A percentile compares a stretch with the other conserved stretches of the same genome.
phyloP scores from a whole-genome alignment of 1,140 invertebrate species.

The Hirudo medicinalis region DNA sequence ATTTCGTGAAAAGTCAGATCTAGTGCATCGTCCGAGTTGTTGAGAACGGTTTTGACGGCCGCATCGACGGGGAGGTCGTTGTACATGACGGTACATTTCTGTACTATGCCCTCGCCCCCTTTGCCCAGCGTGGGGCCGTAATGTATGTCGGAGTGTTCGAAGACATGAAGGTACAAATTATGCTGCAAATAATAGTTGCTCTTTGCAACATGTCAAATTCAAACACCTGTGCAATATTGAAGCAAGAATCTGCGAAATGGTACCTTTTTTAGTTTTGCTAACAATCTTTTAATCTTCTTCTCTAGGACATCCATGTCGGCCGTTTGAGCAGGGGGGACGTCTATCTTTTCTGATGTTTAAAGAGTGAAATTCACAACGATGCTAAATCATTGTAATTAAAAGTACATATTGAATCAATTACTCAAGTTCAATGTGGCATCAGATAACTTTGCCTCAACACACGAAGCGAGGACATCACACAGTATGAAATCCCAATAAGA shows the following conservation, averaged over 20 bases:
- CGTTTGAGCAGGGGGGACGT: background rate
- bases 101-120: constrained; percentile 23
- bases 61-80: constrained; percentile 18
- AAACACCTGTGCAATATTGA: too few species aligned
- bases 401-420: too few species aligned
- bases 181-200: constrained; percentile 14
- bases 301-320: constrained; percentile 22
- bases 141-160: constrained; percentile 19
- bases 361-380: too few species aligned
- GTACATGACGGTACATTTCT: constrained; percentile 23
- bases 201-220: too few species aligned
- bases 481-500: too few species aligned
- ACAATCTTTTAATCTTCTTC: constrained; percentile 20
- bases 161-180: constrained; percentile 18
- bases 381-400: too few species aligned
- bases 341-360: background rate
- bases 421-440: too few species aligned
- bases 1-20: constrained; percentile 23
- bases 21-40: constrained; percentile 20
- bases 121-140: constrained; percentile 21
- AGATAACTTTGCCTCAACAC: too few species aligned
- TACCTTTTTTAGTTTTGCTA: constrained; percentile 21
- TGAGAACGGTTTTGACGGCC: constrained; percentile 22
- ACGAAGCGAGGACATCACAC: too few species aligned
- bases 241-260: background rate